phyloP scores from a whole-genome alignment of 2,888 invertebrate genomes.

The Eilema griseolum region DNA sequence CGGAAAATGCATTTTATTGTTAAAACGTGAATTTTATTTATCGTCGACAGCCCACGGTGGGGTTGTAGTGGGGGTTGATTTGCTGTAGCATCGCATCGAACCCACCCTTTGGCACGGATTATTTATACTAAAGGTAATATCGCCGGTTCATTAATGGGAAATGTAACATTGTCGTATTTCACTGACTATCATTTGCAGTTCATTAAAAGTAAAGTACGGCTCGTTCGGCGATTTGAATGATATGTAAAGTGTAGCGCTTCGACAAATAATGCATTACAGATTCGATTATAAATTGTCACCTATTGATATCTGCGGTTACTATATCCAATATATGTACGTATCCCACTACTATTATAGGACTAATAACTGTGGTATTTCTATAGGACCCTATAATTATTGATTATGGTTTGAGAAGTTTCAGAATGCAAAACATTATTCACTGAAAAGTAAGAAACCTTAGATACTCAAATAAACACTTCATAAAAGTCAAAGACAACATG shows the following conservation, averaged over 20 bases:
- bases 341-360: no score
- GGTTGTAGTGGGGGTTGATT: conserved; percentile 79
- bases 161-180: conserved; percentile 84
- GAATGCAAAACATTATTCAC: not conserved
- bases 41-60: conserved; percentile 81
- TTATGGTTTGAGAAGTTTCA: not conserved
- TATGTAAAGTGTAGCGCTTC: conserved; percentile 15
- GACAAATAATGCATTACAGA: not conserved
- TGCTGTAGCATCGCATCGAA: conserved; percentile 84
- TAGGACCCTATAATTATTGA: not conserved
- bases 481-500: not conserved
- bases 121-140: conserved; percentile 87
- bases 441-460: not conserved
- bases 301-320: not conserved
- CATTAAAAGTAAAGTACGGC: conserved; percentile 74
- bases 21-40: conserved; percentile 88
- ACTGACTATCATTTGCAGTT: conserved; percentile 81
- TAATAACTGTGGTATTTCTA: no score
- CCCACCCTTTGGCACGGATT: conserved; percentile 85
- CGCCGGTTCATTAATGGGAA: conserved; percentile 85
- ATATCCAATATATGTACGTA: no score
- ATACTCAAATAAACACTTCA: not conserved
- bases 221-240: conserved; percentile 44
- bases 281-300: not conserved
- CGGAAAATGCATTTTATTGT: conserved; percentile 88